Percentiles rank a stretch among this genome's conserved stretches.
Conservation (phyloP, 1,140 invertebrate species). For the Lucilia sericata region DNA sequence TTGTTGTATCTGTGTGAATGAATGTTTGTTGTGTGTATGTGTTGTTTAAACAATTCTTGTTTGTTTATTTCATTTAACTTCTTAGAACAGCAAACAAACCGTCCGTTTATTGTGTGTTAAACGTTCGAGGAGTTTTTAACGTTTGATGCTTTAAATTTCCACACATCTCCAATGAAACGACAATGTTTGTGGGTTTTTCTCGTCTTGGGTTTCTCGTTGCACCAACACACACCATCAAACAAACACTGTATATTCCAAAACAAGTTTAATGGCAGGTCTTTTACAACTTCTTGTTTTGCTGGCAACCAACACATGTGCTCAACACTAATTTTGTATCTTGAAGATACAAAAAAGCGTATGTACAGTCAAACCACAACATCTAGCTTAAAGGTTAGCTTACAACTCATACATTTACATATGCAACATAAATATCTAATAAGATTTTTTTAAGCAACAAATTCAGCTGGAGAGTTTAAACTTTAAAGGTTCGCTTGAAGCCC, state of each 20-base stretch:
- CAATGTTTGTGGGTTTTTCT: not conserved
- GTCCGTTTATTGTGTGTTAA: conserved; percentile 33
- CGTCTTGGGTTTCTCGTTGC: not conserved
- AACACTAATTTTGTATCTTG: not conserved
- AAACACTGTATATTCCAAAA: not conserved
- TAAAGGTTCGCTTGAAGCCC: not conserved
- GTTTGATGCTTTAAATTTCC: not conserved
- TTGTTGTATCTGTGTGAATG: not conserved
- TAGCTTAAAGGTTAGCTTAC: not conserved
- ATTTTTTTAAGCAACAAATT: too few species aligned
- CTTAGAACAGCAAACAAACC: not conserved
- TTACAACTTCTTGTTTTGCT: not conserved
- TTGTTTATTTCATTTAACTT: not conserved
- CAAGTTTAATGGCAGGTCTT: not conserved
- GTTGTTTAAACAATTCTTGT: conserved; percentile 1
- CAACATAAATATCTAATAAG: too few species aligned
- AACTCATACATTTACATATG: not conserved
- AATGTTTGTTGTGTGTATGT: too few species aligned
- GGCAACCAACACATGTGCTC: not conserved
- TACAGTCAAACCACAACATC: not conserved
- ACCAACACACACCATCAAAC: not conserved
- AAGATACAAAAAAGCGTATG: not conserved
- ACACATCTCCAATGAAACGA: not conserved
- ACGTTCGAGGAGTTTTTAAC: conserved; percentile 28
- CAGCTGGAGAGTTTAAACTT: not conserved